A percentile compares a stretch with the other conserved stretches of the same genome.
These are phyloP conservation scores for Holacanthella duospinosa DNA, from an alignment of 2,888 invertebrate genomes.

Conservation along the genomic window DNA sequence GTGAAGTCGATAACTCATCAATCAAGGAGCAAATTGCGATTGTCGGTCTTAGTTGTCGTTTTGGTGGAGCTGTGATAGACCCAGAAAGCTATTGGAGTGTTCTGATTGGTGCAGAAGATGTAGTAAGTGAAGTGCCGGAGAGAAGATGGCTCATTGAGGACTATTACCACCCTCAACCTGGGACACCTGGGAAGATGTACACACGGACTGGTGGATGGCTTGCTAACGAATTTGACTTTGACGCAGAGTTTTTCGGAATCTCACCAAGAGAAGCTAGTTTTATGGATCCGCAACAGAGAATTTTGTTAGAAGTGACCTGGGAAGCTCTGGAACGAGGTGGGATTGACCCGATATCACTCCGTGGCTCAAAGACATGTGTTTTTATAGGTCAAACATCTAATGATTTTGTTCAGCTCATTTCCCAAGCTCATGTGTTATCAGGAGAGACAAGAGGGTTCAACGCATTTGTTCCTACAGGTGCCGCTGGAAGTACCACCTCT, in stretches of 20 bases:
- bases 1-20: not conserved
- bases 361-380: not conserved
- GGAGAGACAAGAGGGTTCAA: too few species aligned
- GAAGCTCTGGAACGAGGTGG: not conserved
- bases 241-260: not conserved
- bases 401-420: not conserved
- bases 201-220: not conserved
- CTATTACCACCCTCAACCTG: not conserved
- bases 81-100: not conserved
- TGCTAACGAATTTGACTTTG: not conserved
- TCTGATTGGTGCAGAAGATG: not conserved
- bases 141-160: not conserved
- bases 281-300: not conserved
- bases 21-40: not conserved
- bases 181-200: not conserved
- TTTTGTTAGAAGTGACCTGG: not conserved
- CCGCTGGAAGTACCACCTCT: not conserved
- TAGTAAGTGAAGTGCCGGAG: not conserved
- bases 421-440: too few species aligned
- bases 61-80: not conserved
- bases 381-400: not conserved
- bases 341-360: not conserved
- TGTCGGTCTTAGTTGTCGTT: not conserved
- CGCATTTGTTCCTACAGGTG: not conserved
- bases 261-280: not conserved